These are phyloP conservation scores for Mesocentrotus franciscanus DNA, from an alignment of 53 echinoderm and acorn worm species.

Conservation along the genomic window DNA sequence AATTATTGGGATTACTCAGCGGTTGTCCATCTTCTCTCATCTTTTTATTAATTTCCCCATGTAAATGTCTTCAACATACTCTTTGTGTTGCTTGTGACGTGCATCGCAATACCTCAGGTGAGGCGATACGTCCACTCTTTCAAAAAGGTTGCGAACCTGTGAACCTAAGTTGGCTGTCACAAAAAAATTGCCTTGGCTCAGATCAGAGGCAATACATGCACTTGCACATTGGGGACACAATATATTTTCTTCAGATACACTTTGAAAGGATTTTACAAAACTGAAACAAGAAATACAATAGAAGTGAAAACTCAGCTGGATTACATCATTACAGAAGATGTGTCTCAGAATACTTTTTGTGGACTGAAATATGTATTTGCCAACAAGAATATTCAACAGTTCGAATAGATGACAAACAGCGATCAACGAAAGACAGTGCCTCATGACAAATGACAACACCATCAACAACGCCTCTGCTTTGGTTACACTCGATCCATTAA, in stretches of 20 bases:
- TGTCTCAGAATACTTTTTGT: background rate
- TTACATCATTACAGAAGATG: background rate
- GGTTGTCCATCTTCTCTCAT: conserved; percentile 18
- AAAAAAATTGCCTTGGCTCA: background rate
- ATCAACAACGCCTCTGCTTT: background rate
- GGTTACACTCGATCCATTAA: background rate
- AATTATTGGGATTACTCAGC: conserved; percentile 21
- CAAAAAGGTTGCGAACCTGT: conserved; percentile 1
- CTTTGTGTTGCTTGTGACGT: background rate
- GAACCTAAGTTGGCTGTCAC: background rate
- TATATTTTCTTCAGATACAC: background rate
- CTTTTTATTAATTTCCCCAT: background rate
- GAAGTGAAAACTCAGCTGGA: conserved; percentile 66
- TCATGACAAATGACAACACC: background rate
- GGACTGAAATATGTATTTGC: background rate
- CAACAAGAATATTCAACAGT: background rate
- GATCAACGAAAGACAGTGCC: background rate
- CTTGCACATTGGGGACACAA: conserved; percentile 1
- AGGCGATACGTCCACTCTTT: background rate
- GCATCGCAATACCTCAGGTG: background rate
- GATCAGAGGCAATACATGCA: background rate
- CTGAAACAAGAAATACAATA: conserved; percentile 67
- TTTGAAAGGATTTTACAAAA: conserved; percentile 42
- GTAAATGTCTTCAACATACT: conserved; percentile 28
- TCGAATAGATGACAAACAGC: background rate